These are phyloP conservation scores for Bombus impatiens DNA, from an alignment of 1,140 invertebrate genomes.

Conservation along the genomic window DNA sequence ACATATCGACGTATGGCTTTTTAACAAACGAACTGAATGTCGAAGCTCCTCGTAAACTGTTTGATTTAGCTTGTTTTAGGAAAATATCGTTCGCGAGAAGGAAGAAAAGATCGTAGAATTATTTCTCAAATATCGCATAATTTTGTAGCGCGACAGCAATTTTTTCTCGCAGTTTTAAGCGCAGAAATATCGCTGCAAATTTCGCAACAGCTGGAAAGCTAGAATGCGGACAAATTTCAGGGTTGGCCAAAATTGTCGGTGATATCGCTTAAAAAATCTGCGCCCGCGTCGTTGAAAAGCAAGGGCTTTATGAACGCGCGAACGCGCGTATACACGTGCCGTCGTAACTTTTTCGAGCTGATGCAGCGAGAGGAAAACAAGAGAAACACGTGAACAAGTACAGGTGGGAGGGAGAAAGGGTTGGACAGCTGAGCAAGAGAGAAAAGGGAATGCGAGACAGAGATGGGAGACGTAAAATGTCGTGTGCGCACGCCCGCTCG, in stretches of 20 bases:
- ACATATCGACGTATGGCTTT: background rate
- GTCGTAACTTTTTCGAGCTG: slow-evolving; percentile 34
- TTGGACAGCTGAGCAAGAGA: background rate
- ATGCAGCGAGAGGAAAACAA: background rate
- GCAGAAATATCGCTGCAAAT: background rate
- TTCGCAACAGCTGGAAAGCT: background rate
- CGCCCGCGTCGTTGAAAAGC: slow-evolving; percentile 11
- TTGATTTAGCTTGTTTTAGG: background rate
- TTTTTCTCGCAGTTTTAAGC: background rate
- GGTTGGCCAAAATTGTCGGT: slow-evolving; percentile 2
- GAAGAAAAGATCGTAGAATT: background rate
- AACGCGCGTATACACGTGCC: slow-evolving; percentile 15
- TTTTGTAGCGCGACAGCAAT: background rate
- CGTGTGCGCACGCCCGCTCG: slow-evolving; percentile 61
- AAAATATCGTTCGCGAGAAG: background rate
- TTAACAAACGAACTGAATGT: no score
- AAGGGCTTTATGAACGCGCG: slow-evolving; percentile 13
- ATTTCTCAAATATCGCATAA: background rate
- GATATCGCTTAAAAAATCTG: slow-evolving; percentile 13
- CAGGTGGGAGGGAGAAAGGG: background rate
- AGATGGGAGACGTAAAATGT: slow-evolving; percentile 61
- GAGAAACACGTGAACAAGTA: background rate
- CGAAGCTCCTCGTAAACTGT: rapidly evolving
- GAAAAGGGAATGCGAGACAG: background rate
- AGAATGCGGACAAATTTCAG: slow-evolving; percentile 4